Percentiles rank a stretch among this genome's conserved stretches.
Conservation (phyloP, 1,140 invertebrate species). For the Caenorhabditis elegans region WBcel235 BX284606.5:2500501-2501000, state of each 20-base stretch:
- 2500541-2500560: conserved; percentile 47
- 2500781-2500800: not conserved
- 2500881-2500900: not conserved
- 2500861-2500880: not conserved
- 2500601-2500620: conserved; percentile 49
- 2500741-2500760: conserved; percentile 6
- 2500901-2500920: not conserved
- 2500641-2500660: conserved; percentile 54
- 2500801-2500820: not conserved
- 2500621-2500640: conserved; percentile 54
- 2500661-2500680: no score
- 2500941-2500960: conserved; percentile 16
- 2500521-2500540: not conserved
- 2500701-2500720: no score
- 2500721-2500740: not conserved
- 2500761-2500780: conserved; percentile 8
- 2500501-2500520: not conserved
- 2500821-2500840: not conserved
- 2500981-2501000: not conserved
- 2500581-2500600: conserved; percentile 61
- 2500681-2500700: no score
- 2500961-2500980: not conserved
- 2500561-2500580: conserved; percentile 65
- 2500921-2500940: not conserved
- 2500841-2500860: no score